Evolutionary conservation across 2,888 invertebrate genomes (phyloP).

Genomic region (Acleris literana): DNA sequence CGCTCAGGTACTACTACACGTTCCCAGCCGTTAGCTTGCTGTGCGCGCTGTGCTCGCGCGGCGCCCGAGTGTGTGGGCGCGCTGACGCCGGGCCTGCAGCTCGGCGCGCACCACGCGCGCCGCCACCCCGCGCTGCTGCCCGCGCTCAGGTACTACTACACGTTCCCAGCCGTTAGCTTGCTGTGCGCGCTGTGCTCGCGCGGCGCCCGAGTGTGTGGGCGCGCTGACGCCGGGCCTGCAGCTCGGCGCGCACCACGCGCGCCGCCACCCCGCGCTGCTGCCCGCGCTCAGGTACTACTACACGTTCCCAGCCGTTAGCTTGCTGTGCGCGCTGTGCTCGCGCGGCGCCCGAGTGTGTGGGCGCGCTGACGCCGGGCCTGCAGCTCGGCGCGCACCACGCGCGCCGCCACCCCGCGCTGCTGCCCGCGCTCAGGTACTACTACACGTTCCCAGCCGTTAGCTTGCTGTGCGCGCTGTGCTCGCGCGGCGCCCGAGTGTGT

Average conservation of each 20-base stretch:
- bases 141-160: conserved; percentile 71
- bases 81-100: conserved; percentile 70
- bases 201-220: conserved; percentile 53
- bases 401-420: conserved; percentile 60
- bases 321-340: conserved; percentile 64
- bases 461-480: conserved; percentile 63
- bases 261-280: conserved; percentile 63
- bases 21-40: too few species aligned
- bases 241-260: conserved; percentile 69
- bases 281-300: conserved; percentile 72
- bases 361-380: conserved; percentile 69
- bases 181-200: conserved; percentile 62
- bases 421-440: conserved; percentile 72
- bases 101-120: conserved; percentile 69
- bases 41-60: too few species aligned
- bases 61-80: conserved; percentile 60
- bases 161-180: conserved; percentile 65
- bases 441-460: conserved; percentile 67
- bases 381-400: conserved; percentile 73
- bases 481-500: conserved; percentile 53
- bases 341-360: conserved; percentile 53
- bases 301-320: conserved; percentile 65
- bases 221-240: conserved; percentile 73
- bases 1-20: conserved; percentile 57
- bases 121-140: conserved; percentile 65